Conservation (phyloP, 2,113 vertebrate genomes). For the Garra rufa region DNA sequence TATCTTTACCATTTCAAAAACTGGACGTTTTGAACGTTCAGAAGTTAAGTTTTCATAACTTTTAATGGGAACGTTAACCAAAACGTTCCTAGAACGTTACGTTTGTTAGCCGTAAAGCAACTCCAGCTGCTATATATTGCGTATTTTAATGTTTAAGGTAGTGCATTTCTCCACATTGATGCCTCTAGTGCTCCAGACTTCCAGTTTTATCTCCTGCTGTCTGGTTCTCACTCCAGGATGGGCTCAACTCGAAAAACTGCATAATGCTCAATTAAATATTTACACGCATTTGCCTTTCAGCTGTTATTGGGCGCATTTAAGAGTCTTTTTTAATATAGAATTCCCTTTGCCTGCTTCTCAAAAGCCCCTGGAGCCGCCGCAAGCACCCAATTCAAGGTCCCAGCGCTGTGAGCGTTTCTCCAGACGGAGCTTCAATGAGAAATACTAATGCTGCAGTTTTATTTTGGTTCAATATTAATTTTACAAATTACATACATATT, state of each 20-base stretch:
- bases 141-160: slow-evolving; percentile 66
- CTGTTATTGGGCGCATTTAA: slow-evolving; percentile 29
- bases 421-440: slow-evolving; percentile 14
- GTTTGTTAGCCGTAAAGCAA: neutral
- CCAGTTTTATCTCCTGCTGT: slow-evolving; percentile 43
- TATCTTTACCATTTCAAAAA: too few species aligned
- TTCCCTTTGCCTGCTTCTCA: neutral
- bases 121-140: neutral
- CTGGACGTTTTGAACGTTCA: too few species aligned
- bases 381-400: slow-evolving; percentile 43
- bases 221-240: slow-evolving; percentile 6
- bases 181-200: slow-evolving; percentile 53
- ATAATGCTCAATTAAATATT: slow-evolving; percentile 53
- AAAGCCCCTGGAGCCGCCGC: slow-evolving; percentile 41
- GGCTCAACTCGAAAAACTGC: slow-evolving; percentile 34
- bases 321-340: neutral
- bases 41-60: neutral
- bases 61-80: neutral
- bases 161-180: slow-evolving; percentile 53
- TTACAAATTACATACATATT: slow-evolving; percentile 43
- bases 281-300: slow-evolving; percentile 44
- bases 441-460: slow-evolving; percentile 37
- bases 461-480: slow-evolving; percentile 50
- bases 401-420: neutral
- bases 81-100: neutral